phyloP scores from a whole-genome alignment of 2,888 invertebrate genomes.

The Drosophila ustulata region DNA sequence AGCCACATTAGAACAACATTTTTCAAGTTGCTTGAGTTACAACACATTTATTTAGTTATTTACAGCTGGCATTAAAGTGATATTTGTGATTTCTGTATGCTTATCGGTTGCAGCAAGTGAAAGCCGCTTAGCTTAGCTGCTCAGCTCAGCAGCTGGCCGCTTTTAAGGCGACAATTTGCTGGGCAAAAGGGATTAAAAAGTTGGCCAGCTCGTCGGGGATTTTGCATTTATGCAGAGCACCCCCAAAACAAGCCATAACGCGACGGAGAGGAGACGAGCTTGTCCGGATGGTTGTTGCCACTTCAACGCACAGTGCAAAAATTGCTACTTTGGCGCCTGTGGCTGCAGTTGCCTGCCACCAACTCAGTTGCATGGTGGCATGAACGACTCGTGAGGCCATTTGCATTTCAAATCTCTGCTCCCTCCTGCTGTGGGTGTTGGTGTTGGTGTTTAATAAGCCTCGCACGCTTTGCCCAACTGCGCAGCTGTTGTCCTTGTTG shows the following conservation, averaged over 20 bases:
- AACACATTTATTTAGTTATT: not conserved
- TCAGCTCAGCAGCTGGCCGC: slow-evolving; percentile 1
- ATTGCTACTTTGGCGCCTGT: slow-evolving; percentile 52
- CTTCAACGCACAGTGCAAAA: slow-evolving; percentile 42
- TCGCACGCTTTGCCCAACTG: slow-evolving; percentile 8
- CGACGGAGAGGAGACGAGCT: not conserved
- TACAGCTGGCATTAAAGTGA: not conserved
- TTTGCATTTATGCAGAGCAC: slow-evolving; percentile 69
- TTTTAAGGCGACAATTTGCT: slow-evolving; percentile 70
- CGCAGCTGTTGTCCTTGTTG: slow-evolving; percentile 31
- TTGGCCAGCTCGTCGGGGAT: slow-evolving; percentile 55
- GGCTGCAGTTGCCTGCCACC: slow-evolving; percentile 21
- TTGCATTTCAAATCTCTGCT: slow-evolving; percentile 72
- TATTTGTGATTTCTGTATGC: slow-evolving; percentile 10
- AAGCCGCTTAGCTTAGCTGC: slow-evolving; percentile 47
- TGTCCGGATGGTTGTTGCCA: slow-evolving; percentile 16
- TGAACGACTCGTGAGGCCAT: slow-evolving; percentile 49
- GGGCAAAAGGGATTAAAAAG: slow-evolving; percentile 76
- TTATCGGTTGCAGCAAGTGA: slow-evolving; percentile 43
- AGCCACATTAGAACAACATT: not conserved
- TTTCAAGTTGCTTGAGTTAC: not conserved
- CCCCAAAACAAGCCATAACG: slow-evolving; percentile 43
- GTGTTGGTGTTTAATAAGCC: slow-evolving; percentile 58
- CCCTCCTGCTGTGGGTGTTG: not conserved
- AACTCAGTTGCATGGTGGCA: slow-evolving; percentile 10